phyloP scores from a whole-genome alignment of 64 coral and sea anemone species.

The Catalaphyllia jardinei region DNA sequence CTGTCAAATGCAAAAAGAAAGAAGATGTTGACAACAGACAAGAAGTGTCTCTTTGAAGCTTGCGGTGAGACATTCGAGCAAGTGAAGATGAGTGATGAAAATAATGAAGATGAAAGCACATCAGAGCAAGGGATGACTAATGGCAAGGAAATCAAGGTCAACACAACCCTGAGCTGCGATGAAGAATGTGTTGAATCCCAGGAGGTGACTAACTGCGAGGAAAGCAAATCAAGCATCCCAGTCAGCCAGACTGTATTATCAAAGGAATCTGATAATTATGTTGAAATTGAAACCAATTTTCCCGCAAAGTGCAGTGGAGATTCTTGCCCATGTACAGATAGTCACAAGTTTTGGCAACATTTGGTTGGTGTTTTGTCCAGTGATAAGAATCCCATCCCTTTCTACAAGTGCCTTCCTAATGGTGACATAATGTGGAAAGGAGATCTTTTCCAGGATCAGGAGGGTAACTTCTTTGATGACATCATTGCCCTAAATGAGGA shows the following conservation, averaged over 20 bases:
- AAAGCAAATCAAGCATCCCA: background rate
- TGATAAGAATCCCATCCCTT: constrained; percentile 36
- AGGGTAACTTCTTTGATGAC: constrained; percentile 40
- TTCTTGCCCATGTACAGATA: constrained; percentile 28
- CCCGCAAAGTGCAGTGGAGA: background rate
- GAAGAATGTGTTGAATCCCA: background rate
- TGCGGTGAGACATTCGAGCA: background rate
- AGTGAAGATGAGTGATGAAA: background rate
- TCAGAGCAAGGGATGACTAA: background rate
- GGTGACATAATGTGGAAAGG: constrained; percentile 16
- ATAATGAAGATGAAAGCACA: background rate
- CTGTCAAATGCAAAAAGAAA: background rate
- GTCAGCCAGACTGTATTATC: background rate
- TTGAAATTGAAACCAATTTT: background rate
- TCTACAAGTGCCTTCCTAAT: constrained; percentile 23
- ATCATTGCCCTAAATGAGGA: constrained; percentile 27
- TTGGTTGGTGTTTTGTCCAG: constrained; percentile 17
- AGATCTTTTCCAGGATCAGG: constrained; percentile 5
- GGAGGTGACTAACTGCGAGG: background rate
- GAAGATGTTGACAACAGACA: background rate
- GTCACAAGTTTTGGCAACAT: constrained; percentile 30
- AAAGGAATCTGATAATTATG: background rate
- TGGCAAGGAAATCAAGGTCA: background rate
- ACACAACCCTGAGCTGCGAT: background rate
- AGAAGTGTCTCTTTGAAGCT: constrained; percentile 4